A percentile compares a stretch with the other conserved stretches of the same genome.
Conservation (phyloP, 2,113 vertebrate genomes). For the Holacanthus passer region DNA sequence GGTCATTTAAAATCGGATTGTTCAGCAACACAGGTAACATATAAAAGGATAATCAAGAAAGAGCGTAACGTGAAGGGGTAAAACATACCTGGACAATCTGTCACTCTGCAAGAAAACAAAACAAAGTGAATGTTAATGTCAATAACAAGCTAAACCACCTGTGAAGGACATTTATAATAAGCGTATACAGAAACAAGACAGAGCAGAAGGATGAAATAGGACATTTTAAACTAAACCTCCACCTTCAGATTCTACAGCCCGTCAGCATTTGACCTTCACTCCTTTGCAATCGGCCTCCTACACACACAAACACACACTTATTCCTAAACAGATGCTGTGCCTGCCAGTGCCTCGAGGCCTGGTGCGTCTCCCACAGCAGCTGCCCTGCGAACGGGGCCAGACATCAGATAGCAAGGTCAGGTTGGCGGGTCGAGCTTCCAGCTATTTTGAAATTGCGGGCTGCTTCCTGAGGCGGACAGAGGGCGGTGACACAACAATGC, state of each 20-base stretch:
- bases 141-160: background rate
- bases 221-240: constrained; percentile 3
- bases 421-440: constrained; percentile 30
- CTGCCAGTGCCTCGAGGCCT: constrained; percentile 23
- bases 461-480: constrained; percentile 21
- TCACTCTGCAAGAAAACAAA: constrained; percentile 87
- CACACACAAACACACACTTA: constrained; percentile 14
- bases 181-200: background rate
- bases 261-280: constrained; percentile 13
- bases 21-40: accelerated
- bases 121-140: constrained; percentile 14
- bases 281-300: background rate
- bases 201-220: background rate
- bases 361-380: background rate
- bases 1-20: background rate
- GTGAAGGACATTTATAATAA: background rate
- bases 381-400: background rate
- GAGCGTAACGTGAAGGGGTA: background rate
- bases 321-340: constrained; percentile 39
- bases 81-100: constrained; percentile 91
- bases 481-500: constrained; percentile 4
- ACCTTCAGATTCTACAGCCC: background rate
- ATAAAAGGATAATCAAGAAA: background rate
- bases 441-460: constrained; percentile 32
- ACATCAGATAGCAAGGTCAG: constrained; percentile 32